phyloP scores from a whole-genome alignment of 64 coral and sea anemone genomes.

The Anthopleura sola region DNA sequence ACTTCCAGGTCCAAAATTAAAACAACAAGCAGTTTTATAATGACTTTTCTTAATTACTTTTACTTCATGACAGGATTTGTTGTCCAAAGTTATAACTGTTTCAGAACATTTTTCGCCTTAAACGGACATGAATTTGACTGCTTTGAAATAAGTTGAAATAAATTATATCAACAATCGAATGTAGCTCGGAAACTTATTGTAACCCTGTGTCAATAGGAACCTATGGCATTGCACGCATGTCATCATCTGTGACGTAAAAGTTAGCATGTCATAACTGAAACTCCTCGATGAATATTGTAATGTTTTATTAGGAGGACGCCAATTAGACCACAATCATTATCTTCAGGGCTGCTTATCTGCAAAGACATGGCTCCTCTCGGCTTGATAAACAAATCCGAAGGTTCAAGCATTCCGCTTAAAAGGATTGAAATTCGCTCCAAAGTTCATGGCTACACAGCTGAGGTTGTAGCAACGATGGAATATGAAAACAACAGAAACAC shows the following conservation, averaged over 20 bases:
- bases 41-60: no score
- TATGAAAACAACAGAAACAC: conserved; percentile 66
- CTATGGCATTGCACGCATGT: background rate
- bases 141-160: no score
- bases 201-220: background rate
- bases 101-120: no score
- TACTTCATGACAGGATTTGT: no score
- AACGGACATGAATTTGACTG: no score
- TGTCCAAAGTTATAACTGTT: no score
- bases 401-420: conserved; percentile 33
- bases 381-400: conserved; percentile 23
- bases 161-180: no score
- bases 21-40: no score
- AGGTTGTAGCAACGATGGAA: conserved; percentile 43
- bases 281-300: background rate
- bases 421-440: conserved; percentile 38
- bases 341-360: background rate
- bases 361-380: conserved; percentile 29
- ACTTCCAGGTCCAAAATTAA: no score
- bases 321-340: background rate
- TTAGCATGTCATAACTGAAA: conserved; percentile 7
- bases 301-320: background rate
- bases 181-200: no score
- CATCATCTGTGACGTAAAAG: no score
- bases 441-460: conserved; percentile 51